Evolutionary conservation across 2,797 vertebrate species (phyloP).

Genomic region (Knipowitschia caucasica): DNA sequence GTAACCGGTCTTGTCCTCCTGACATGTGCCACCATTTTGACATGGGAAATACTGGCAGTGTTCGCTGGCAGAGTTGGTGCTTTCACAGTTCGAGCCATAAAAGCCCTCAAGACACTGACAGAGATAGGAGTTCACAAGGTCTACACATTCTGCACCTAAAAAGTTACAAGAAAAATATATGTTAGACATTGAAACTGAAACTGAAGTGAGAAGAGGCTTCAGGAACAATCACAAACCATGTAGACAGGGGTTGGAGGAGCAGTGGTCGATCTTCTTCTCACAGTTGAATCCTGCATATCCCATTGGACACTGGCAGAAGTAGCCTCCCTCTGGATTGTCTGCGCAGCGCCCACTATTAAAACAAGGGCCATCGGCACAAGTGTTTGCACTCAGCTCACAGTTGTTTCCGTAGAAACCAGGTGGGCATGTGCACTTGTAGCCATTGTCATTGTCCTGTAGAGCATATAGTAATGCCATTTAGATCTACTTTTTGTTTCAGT

Average conservation of each 20-base stretch:
- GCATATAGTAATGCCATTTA: constrained; percentile 8
- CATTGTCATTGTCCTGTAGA: constrained; percentile 86
- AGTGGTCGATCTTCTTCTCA: constrained; percentile 94
- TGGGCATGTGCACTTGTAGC: constrained; percentile 88
- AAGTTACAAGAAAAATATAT: constrained; percentile 33
- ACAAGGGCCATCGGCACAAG: constrained; percentile 91
- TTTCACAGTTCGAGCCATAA: constrained; percentile 88
- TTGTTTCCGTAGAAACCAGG: constrained; percentile 92
- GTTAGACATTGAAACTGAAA: neutral
- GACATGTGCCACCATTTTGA: constrained; percentile 89
- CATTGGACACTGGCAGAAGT: constrained; percentile 88
- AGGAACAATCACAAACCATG: constrained; percentile 75
- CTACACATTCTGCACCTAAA: constrained; percentile 87
- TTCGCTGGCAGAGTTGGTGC: constrained; percentile 69
- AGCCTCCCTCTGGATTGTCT: constrained; percentile 89
- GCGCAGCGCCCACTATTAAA: constrained; percentile 90
- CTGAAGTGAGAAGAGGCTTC: neutral
- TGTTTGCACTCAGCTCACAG: constrained; percentile 93
- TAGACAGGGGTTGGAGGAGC: constrained; percentile 88
- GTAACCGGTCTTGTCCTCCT: constrained; percentile 83
- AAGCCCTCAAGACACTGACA: constrained; percentile 93
- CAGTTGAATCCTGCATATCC: constrained; percentile 95
- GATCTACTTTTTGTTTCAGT: constrained; percentile 1
- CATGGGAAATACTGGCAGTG: constrained; percentile 86
- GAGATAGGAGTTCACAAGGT: constrained; percentile 89